Percentiles rank a stretch among this genome's conserved stretches.
Evolutionary conservation across 2,888 invertebrate species (phyloP).

Genomic region (Leptogaster cylindrica): DNA sequence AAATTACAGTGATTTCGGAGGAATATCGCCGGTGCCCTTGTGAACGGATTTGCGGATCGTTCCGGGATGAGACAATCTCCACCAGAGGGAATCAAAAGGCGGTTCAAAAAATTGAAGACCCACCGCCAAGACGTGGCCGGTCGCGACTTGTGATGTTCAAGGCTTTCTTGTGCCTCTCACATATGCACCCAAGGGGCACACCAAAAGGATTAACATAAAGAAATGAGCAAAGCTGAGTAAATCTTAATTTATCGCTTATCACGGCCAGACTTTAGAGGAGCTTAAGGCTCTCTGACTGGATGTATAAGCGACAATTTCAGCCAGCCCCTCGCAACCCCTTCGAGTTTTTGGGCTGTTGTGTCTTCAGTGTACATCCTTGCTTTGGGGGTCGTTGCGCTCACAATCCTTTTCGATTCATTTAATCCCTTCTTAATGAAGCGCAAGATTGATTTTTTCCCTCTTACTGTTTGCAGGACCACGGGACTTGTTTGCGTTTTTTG

Average conservation of each 20-base stretch:
- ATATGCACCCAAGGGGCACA: not conserved
- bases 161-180: not conserved
- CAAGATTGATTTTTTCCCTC: not conserved
- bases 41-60: not conserved
- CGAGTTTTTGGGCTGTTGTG: not conserved
- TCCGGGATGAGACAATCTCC: too few species aligned
- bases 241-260: slow-evolving; percentile 26
- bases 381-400: not conserved
- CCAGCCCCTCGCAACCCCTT: not conserved
- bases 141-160: not conserved
- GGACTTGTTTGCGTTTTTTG: too few species aligned
- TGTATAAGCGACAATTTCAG: not conserved
- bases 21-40: not conserved
- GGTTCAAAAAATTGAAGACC: too few species aligned
- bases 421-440: slow-evolving; percentile 22
- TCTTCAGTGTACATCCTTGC: not conserved
- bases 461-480: too few species aligned
- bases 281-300: not conserved
- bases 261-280: slow-evolving; percentile 10
- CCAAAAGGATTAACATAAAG: slow-evolving; percentile 21
- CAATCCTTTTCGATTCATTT: slow-evolving; percentile 25
- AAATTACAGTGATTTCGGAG: not conserved
- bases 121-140: not conserved
- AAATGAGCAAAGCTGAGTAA: slow-evolving; percentile 21
- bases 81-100: too few species aligned